Conservation (phyloP, 2,113 vertebrate genomes). For the Rhinopithecus roxellana region DNA sequence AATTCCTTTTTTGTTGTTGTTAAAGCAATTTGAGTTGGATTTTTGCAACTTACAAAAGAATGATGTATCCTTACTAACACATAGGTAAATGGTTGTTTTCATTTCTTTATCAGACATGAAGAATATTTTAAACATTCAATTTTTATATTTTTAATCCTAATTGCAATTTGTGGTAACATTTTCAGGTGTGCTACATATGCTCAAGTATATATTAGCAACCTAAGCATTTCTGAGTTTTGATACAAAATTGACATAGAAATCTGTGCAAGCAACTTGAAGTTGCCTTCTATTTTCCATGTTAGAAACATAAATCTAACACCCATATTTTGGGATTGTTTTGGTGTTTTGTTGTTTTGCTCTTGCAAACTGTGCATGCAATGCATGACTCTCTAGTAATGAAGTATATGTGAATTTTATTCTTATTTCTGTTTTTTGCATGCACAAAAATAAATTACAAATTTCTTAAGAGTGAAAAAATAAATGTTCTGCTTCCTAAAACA, state of each 20-base stretch:
- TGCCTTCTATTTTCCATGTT: not conserved
- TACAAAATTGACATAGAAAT: not conserved
- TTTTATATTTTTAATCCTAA: not conserved
- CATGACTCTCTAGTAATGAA: not conserved
- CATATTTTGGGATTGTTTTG: not conserved
- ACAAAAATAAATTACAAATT: slow-evolving; percentile 9
- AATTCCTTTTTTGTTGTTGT: not conserved
- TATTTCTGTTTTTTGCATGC: not conserved
- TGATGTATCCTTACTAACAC: not conserved
- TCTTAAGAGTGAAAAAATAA: not conserved
- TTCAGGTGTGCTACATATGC: not conserved
- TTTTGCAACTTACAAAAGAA: not conserved
- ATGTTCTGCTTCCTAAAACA: slow-evolving; percentile 2
- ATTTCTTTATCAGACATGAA: not conserved
- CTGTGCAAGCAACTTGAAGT: not conserved
- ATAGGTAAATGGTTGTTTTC: not conserved
- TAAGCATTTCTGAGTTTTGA: not conserved
- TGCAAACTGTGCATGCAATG: not conserved
- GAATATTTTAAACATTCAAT: not conserved
- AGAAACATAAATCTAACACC: not conserved
- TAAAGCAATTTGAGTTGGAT: not conserved
- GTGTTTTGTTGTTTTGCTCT: slow-evolving; percentile 7
- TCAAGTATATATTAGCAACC: not conserved
- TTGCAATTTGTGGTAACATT: not conserved
- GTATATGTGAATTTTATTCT: not conserved